Conservation (phyloP, 2,113 vertebrate genomes). For the Proteles cristata region DNA sequence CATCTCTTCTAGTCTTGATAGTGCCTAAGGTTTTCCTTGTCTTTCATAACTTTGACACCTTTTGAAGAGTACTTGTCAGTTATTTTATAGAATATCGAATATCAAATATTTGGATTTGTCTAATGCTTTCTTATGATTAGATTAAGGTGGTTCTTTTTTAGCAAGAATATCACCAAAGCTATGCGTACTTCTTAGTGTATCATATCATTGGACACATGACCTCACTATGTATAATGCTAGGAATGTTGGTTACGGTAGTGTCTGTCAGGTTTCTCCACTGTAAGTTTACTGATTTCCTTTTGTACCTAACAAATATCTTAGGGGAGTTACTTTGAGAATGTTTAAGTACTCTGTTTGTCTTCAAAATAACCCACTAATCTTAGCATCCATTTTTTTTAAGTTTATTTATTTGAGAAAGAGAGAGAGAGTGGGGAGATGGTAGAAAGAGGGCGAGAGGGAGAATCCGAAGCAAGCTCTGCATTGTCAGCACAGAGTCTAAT, state of each 20-base stretch:
- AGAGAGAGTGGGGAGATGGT: too few species aligned
- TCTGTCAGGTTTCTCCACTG: background rate
- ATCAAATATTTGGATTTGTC: background rate
- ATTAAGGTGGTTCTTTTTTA: background rate
- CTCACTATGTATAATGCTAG: background rate
- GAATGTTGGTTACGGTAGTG: background rate
- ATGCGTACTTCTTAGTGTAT: background rate
- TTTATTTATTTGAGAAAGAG: too few species aligned
- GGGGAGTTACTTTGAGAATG: constrained; percentile 5
- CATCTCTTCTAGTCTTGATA: too few species aligned
- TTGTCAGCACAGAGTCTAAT: too few species aligned
- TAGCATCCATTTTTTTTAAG: background rate
- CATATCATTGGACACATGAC: background rate
- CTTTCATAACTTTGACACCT: background rate
- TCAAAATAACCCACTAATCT: constrained; percentile 8
- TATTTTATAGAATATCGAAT: background rate
- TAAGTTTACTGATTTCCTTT: background rate
- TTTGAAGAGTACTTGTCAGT: background rate
- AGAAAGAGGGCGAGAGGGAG: too few species aligned
- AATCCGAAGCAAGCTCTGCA: too few species aligned
- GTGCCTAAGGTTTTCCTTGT: background rate
- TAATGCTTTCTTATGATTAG: constrained; percentile 10
- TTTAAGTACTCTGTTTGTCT: background rate
- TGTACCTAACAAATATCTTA: constrained; percentile 22
- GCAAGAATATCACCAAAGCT: background rate